Evolutionary conservation across 2,888 invertebrate species (phyloP), one percentile per base, ranked within the genome.

Genomic region (Anaspis maculata): DNA sequence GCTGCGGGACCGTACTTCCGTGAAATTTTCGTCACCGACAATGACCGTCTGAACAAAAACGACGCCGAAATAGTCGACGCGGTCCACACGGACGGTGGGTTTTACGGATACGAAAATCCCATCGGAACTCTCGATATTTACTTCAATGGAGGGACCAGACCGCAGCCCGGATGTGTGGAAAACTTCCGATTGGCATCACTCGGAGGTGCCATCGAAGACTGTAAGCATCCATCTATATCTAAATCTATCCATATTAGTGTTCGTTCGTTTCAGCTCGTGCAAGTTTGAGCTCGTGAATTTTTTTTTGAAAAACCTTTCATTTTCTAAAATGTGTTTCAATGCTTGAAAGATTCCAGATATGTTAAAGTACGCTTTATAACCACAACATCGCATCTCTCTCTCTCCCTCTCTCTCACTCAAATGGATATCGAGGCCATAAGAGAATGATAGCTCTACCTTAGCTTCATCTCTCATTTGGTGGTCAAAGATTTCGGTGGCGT

Each of bases 21-120:
- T 3, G 16, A 29, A 4, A 4, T 25, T 6, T 19, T 19, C 19
- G 19, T 19, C 19, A 19, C 19, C 15, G 13, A 25, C n/a, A 44
- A 69, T 62, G 3, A 44, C 66, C 46, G 83, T 82, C 62, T 83
- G 79, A 2, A 82, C 81, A 0, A 57, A 72, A 11, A 77, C 2
- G 84, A 85, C 56, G 86, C 83, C 0, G 61, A 68, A 13, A 85
- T 83, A 51, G 84, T 80, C 2, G 84, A 85, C 54, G 73, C 83
- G 1, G 77, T 85, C 29, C 85, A 86, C 51, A 81, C 81, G 1
- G 77, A 78, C 47, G 74, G 73, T 1, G 82, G 81, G 0, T 63
- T 75, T 25, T 68, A 73, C 22, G 83, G 83, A 0, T 76, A 75
- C 46, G 51, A 56, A 9, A 49, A 56, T 24, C 71, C 80, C 5